These are phyloP conservation scores for Stictonetta naevosa DNA, from an alignment of 2,113 vertebrate species.

Conservation along the genomic window DNA sequence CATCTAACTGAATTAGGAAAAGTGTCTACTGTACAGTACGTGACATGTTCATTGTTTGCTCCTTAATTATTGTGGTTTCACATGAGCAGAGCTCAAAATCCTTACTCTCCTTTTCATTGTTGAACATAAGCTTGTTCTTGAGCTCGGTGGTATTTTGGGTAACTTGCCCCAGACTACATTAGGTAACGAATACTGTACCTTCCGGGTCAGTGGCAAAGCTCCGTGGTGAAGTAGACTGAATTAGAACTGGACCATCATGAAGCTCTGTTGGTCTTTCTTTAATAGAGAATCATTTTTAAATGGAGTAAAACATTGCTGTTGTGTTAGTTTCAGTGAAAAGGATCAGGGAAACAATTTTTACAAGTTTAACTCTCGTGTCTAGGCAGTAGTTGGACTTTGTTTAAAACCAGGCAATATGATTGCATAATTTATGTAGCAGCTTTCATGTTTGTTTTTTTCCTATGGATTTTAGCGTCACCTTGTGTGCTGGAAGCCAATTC, in stretches of 20 bases:
- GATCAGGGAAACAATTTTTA: neutral
- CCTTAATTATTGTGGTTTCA: too few species aligned
- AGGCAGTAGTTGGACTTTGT: neutral
- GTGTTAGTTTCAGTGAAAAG: neutral
- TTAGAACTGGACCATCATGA: neutral
- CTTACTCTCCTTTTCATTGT: neutral
- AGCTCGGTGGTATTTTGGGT: neutral
- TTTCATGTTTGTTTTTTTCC: neutral
- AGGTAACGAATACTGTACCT: neutral
- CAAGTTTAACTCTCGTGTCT: neutral
- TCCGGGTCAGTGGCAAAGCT: neutral
- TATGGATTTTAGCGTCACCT: neutral
- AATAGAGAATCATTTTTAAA: neutral
- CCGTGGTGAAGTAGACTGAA: neutral
- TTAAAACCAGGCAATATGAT: neutral
- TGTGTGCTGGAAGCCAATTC: neutral
- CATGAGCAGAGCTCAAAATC: neutral
- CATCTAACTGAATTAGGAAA: neutral
- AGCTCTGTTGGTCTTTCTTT: neutral
- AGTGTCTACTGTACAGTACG: neutral
- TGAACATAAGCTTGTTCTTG: neutral
- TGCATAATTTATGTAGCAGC: conserved; percentile 1
- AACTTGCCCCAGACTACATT: neutral
- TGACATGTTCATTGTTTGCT: neutral
- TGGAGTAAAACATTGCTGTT: neutral